Evolutionary conservation across 2,888 invertebrate species (phyloP).

Genomic region (Linyphia triangularis): DNA sequence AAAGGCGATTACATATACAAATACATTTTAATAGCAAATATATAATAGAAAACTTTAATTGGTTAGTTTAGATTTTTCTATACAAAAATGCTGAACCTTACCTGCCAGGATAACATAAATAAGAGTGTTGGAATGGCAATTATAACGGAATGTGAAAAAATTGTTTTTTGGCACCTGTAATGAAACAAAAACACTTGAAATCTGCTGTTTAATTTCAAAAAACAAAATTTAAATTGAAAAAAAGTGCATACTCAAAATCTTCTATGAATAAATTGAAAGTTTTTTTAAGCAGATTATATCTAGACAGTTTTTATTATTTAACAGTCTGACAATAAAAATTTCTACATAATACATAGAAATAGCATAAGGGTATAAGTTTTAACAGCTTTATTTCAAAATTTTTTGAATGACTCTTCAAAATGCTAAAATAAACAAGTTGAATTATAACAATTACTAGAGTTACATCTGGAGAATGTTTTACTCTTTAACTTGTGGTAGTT

Average conservation of each 20-base stretch:
- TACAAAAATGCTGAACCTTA: slow-evolving; percentile 74
- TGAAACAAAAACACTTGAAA: background rate
- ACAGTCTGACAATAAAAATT: background rate
- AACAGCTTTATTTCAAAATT: no score
- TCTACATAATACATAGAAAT: background rate
- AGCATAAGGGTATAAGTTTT: no score
- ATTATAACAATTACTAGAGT: no score
- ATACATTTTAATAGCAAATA: background rate
- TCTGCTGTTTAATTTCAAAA: background rate
- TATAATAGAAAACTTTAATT: background rate
- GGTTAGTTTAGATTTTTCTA: no score
- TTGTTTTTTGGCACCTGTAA: slow-evolving; percentile 52
- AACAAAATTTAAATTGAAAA: background rate
- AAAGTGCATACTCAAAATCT: background rate
- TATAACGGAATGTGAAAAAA: slow-evolving; percentile 77
- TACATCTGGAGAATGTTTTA: no score
- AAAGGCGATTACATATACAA: background rate
- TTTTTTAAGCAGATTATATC: background rate
- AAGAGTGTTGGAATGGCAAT: slow-evolving; percentile 79
- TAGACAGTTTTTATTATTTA: background rate
- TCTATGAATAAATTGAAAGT: background rate
- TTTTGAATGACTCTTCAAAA: no score
- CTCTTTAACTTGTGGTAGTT: no score
- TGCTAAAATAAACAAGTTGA: no score
- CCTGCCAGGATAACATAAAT: slow-evolving; percentile 82